Conservation (phyloP, 2,888 invertebrate species). For the Nyleta sp. region DNA sequence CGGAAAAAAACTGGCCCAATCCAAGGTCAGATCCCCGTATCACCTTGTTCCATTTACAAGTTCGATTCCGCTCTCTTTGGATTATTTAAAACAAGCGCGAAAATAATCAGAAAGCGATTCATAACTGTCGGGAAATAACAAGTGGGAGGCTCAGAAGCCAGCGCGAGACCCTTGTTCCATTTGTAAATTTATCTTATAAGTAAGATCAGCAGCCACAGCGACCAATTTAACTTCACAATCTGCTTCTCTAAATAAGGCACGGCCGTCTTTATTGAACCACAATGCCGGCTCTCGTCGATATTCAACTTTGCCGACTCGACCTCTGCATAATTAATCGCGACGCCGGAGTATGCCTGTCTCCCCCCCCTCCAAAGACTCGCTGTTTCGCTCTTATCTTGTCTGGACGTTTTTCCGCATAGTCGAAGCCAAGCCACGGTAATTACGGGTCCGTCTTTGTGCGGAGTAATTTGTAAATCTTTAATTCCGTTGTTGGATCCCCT, state of each 20-base stretch:
- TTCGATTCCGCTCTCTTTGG: too few relatives aligned
- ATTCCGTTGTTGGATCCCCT: slow-evolving; percentile 19
- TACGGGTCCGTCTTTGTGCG: slow-evolving; percentile 13
- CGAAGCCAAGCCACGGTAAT: slow-evolving; percentile 12
- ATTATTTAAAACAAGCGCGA: background rate
- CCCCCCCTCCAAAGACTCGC: slow-evolving; percentile 16
- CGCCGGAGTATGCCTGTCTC: background rate
- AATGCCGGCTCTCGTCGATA: slow-evolving; percentile 26
- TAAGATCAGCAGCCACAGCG: slow-evolving; percentile 11
- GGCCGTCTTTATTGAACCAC: slow-evolving; percentile 25
- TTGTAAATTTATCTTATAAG: slow-evolving; percentile 38
- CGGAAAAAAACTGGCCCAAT: too few relatives aligned
- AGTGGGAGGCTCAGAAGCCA: background rate
- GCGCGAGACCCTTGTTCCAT: background rate
- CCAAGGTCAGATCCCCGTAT: too few relatives aligned
- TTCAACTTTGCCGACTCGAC: slow-evolving; percentile 15
- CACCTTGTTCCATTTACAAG: too few relatives aligned
- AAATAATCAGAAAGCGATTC: background rate
- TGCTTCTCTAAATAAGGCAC: slow-evolving; percentile 27
- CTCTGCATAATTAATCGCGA: slow-evolving; percentile 39
- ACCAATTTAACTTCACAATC: slow-evolving; percentile 43
- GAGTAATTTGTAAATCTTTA: slow-evolving; percentile 38
- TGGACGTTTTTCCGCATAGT: slow-evolving; percentile 15
- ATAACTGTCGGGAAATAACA: background rate
- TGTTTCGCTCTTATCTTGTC: slow-evolving; percentile 13